These are phyloP conservation scores for Stenurella melanura DNA, from an alignment of 2,888 invertebrate genomes.

Conservation along the genomic window DNA sequence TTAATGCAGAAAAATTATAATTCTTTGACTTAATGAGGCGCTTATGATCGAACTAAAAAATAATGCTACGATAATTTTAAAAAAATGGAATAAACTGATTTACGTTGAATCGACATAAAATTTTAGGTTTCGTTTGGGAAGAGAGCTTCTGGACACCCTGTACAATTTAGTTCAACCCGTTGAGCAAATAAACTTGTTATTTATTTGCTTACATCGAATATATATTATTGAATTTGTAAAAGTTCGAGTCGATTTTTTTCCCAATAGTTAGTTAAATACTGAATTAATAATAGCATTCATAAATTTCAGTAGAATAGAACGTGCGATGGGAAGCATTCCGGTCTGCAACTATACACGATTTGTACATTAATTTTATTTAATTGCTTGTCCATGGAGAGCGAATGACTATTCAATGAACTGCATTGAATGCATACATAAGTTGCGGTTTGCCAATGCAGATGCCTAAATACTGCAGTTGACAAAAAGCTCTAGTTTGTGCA, in stretches of 20 bases:
- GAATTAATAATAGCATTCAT: not conserved
- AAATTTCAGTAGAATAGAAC: not conserved
- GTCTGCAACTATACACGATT: not conserved
- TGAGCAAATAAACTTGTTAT: too few relatives aligned
- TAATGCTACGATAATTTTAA: too few relatives aligned
- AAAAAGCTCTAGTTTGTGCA: conserved; percentile 8
- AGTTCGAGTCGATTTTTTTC: not conserved
- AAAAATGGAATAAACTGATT: too few relatives aligned
- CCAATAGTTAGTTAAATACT: not conserved
- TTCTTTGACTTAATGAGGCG: too few relatives aligned
- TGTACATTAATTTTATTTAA: conserved; percentile 20
- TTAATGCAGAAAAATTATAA: too few relatives aligned
- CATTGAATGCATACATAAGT: conserved; percentile 31
- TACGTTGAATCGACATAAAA: too few relatives aligned
- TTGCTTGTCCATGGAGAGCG: conserved; percentile 17
- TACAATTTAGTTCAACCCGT: too few relatives aligned
- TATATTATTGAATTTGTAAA: too few relatives aligned
- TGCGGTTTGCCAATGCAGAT: conserved; percentile 28
- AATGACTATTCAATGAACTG: conserved; percentile 27
- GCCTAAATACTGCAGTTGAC: conserved; percentile 3
- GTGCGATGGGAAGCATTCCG: not conserved
- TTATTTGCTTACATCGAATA: too few relatives aligned
- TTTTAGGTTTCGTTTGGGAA: too few relatives aligned
- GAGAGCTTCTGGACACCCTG: too few relatives aligned
- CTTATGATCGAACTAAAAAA: too few relatives aligned